Conservation (phyloP, 2,888 invertebrate genomes). For the Synergus itoensis region DNA sequence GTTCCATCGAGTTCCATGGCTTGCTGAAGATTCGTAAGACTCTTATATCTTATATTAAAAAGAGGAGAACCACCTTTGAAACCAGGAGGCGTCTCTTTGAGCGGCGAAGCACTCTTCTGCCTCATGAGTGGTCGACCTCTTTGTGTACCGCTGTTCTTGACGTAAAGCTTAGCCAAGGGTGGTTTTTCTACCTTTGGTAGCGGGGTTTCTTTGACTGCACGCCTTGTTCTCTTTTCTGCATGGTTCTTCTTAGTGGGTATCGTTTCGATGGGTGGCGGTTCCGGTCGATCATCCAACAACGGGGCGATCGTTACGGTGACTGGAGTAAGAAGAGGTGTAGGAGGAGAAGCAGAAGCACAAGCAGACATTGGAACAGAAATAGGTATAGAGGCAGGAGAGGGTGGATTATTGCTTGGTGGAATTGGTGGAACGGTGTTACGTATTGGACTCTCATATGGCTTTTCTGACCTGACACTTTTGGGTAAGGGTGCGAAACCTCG, state of each 20-base stretch:
- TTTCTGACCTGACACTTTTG: conserved; percentile 84
- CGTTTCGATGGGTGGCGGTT: conserved; percentile 95
- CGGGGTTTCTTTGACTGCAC: conserved; percentile 82
- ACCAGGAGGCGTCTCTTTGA: conserved; percentile 85
- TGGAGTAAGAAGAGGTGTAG: conserved; percentile 73
- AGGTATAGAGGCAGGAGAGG: background rate
- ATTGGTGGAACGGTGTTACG: conserved; percentile 53
- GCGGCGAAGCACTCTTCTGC: conserved; percentile 86
- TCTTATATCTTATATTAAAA: conserved; percentile 84
- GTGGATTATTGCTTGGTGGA: conserved; percentile 26
- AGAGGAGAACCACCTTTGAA: conserved; percentile 87
- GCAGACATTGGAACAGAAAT: background rate
- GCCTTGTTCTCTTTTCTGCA: conserved; percentile 88
- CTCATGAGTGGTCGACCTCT: conserved; percentile 83
- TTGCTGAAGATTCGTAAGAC: conserved; percentile 85
- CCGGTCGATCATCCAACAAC: conserved; percentile 84
- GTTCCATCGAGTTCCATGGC: conserved; percentile 88
- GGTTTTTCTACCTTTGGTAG: conserved; percentile 82
- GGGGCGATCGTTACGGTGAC: conserved; percentile 81
- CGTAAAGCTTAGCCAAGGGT: conserved; percentile 85
- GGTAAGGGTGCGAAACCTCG: conserved; percentile 95
- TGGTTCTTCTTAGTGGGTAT: conserved; percentile 91
- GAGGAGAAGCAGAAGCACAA: background rate
- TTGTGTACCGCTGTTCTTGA: conserved; percentile 86
- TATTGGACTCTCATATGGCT: conserved; percentile 78